Evolutionary conservation across 2,113 vertebrate genomes (phyloP), one percentile per base, ranked within the genome.

Genomic region (Stegastes partitus): DNA sequence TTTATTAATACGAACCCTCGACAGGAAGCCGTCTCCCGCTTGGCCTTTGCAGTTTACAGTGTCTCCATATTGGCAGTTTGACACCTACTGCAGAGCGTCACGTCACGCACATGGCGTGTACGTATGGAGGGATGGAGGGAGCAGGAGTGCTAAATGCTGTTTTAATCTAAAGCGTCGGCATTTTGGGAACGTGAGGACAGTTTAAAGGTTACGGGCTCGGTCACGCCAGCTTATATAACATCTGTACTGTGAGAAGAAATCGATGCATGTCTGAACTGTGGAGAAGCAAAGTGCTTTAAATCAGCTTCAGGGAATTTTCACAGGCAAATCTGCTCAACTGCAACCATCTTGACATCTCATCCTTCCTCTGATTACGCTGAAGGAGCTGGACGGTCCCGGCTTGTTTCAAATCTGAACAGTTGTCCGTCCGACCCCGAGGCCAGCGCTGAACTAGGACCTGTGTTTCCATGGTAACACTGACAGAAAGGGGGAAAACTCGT

Each of bases 31-130:
- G 44, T 70, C 55, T 79, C 68, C 75, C 22, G 26, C 62, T 45
- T 75, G 61, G 61, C 49, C 69, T 69, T 72, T 84, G 68, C 79
- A 72, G 67, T 68, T 79, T 81, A 3, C 16, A 21, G 34, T 45
- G 50, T 51, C 26, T 76, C 72, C 59, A 84, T 76, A 65, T 78
- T 86, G 79, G 74, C 44, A 47, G 44, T 70, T 67, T 83, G 80
- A 75, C 82, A 74, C 69, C 61, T 73, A 69, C 83, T 19, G 4
- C 50, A 42, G 73, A 42, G 73, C 45, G 49, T 39, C 44, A 51
- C 5, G 15, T 55, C 49, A 68, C 58, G 14, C 49, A n/a, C 49
- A 39, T 51, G 5, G 70, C 55, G 75, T 56, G 39, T 61, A 21
- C 21, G 15, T 47, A 11, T 59, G 55, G 49, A 25, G 50, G 28